phyloP scores from a whole-genome alignment of 2,797 vertebrate species.

The Squalus acanthias region DNA sequence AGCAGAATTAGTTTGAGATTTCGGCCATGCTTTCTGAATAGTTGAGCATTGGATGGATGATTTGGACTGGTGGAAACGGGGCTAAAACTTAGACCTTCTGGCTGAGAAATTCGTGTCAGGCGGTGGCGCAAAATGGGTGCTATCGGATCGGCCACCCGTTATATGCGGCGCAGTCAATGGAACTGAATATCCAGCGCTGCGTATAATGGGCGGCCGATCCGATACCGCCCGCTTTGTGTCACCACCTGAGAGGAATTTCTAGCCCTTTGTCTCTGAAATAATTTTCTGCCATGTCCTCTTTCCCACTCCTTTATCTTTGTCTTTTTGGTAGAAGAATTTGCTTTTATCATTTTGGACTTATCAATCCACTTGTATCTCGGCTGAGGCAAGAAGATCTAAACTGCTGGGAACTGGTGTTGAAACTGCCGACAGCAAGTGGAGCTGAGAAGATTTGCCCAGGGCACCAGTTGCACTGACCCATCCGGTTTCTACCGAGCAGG shows the following conservation, averaged over 20 bases:
- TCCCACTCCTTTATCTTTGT: background rate
- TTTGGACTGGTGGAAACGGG: background rate
- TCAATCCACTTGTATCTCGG: background rate
- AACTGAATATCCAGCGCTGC: too few species aligned
- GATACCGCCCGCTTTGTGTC: too few species aligned
- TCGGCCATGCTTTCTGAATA: background rate
- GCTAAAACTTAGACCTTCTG: background rate
- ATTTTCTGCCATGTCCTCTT: background rate
- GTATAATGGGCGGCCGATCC: too few species aligned
- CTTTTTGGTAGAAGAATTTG: background rate
- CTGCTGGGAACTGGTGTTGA: background rate
- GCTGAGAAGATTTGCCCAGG: background rate
- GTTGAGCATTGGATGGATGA: background rate
- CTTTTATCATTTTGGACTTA: background rate
- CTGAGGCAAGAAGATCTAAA: background rate
- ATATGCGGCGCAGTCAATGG: too few species aligned
- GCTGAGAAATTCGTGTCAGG: too few species aligned
- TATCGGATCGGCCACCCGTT: too few species aligned
- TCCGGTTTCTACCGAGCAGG: background rate
- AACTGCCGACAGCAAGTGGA: background rate
- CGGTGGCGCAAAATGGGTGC: too few species aligned
- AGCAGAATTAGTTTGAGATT: background rate
- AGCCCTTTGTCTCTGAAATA: too few species aligned
- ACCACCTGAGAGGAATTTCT: too few species aligned
- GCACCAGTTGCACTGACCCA: background rate